These are phyloP conservation scores for Podotricha telesiphe DNA, from an alignment of 2,888 invertebrate genomes.

Conservation along the genomic window DNA sequence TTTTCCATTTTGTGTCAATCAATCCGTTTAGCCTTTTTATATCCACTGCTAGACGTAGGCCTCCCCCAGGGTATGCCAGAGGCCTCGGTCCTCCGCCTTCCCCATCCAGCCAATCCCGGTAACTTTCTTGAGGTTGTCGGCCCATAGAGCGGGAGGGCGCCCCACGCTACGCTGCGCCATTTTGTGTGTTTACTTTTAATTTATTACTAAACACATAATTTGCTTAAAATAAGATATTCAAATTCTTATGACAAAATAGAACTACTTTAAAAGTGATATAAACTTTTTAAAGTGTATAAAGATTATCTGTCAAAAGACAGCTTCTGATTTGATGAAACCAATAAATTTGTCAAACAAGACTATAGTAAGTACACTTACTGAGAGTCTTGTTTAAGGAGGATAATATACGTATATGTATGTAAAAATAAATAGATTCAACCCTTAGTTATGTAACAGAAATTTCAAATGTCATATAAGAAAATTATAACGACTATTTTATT, in stretches of 20 bases:
- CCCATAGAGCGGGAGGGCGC: too few relatives aligned
- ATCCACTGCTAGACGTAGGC: too few relatives aligned
- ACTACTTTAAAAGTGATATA: background rate
- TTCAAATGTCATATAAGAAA: background rate
- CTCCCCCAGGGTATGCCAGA: too few relatives aligned
- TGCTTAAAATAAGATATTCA: background rate
- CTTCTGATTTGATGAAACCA: slow-evolving; percentile 32
- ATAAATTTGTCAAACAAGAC: slow-evolving; percentile 33
- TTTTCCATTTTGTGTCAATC: too few relatives aligned
- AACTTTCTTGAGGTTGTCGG: too few relatives aligned
- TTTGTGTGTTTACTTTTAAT: background rate
- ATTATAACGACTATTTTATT: too few relatives aligned
- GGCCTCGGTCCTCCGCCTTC: too few relatives aligned
- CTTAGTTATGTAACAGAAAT: slow-evolving; percentile 6
- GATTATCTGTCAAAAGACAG: slow-evolving; percentile 25
- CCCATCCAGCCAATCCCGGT: too few relatives aligned
- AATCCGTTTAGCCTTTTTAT: too few relatives aligned
- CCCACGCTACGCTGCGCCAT: too few relatives aligned
- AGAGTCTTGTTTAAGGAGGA: too few relatives aligned
- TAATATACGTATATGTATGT: too few relatives aligned
- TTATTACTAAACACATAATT: slow-evolving; percentile 6
- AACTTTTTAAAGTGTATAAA: background rate
- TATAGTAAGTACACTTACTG: slow-evolving; percentile 35
- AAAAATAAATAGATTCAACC: slow-evolving; percentile 44
- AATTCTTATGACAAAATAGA: slow-evolving; percentile 2